Base-by-base conservation (phyloP, 1,140 invertebrate genomes). In the Meloidogyne exigua region DNA sequence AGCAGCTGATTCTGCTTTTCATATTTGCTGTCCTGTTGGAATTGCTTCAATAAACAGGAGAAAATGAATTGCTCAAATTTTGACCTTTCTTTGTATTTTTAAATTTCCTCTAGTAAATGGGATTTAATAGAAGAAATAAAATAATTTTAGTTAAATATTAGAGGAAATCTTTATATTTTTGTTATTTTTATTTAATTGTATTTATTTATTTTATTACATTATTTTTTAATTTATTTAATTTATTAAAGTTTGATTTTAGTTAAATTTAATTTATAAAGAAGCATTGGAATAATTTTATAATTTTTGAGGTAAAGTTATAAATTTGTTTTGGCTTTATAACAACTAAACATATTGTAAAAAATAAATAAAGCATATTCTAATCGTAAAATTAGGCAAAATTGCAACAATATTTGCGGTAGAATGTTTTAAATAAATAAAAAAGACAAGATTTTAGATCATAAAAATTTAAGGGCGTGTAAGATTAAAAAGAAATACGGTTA, bases 1-100 rank as follows among this genome's bases (percentile, higher is more conserved):
- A 21, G 70, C 84, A 39, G 32, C 69, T 18, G 84, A 85, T 66
- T 82, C 80, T 18, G 72, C 80, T 12, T 85, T 80, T 65, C 72
- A 80, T 26, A 85, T 85, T 73, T 84, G 83, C 28, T 84, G 83
- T 66, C 83, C 83, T 32, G 81, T 84, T 49, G 72, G 69, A n/a
- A 68, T 28, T 2, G 76, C 49, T 21, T 57, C 49, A 1, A 57
- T 57, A 57, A 57, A n/a, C 9, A 57, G 49, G 49, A 57, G 44
- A 57, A 57, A n/a, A 57, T 57, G n/a, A 57, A 18, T 5, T n/a
- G 49, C 49, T 57, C 10, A 49, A 49, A 49, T 18, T 18, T 2
- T 49, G 44, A n/a, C 44, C 13, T 18, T 18, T 18, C 1, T n/a
- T 57, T 57, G 5, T 57, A n/a, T 15, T 0, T 39, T 39, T 39